Evolutionary conservation across 2,888 invertebrate genomes (phyloP).

Genomic region (Acanthococcus lagerstroemiae): DNA sequence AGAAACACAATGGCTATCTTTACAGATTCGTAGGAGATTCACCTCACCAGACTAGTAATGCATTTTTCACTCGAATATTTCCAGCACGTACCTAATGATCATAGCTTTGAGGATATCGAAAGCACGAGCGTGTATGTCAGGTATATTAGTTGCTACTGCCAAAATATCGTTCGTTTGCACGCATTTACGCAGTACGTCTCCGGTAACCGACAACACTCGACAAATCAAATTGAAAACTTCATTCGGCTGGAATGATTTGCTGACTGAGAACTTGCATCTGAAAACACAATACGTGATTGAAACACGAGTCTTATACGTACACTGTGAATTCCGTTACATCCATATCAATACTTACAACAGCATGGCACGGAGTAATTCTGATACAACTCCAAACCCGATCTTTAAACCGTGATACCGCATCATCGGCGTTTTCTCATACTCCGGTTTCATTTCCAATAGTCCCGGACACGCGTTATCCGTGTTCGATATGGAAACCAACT

Average conservation of each 20-base stretch:
- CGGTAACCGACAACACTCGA: conserved; percentile 31
- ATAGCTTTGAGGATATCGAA: conserved; percentile 32
- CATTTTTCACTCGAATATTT: no score
- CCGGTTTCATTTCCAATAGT: background rate
- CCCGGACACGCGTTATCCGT: no score
- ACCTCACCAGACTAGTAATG: no score
- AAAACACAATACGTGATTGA: background rate
- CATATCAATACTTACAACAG: conserved; percentile 32
- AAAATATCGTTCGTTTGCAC: conserved; percentile 30
- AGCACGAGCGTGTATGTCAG: conserved; percentile 29
- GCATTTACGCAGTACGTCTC: conserved; percentile 20
- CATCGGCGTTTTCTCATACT: background rate
- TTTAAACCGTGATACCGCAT: conserved; percentile 27
- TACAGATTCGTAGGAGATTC: no score
- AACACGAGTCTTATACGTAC: no score
- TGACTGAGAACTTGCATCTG: conserved; percentile 32
- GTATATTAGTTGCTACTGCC: conserved; percentile 30
- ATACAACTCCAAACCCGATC: conserved; percentile 20
- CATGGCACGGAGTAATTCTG: conserved; percentile 30
- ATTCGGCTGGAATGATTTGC: conserved; percentile 30
- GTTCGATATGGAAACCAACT: no score
- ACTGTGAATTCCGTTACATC: no score
- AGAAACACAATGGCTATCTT: no score
- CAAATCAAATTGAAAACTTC: conserved; percentile 31
- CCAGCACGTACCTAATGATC: conserved; percentile 7